Conservation (phyloP, 2,888 invertebrate species). For the Tenthredo mesomela region DNA sequence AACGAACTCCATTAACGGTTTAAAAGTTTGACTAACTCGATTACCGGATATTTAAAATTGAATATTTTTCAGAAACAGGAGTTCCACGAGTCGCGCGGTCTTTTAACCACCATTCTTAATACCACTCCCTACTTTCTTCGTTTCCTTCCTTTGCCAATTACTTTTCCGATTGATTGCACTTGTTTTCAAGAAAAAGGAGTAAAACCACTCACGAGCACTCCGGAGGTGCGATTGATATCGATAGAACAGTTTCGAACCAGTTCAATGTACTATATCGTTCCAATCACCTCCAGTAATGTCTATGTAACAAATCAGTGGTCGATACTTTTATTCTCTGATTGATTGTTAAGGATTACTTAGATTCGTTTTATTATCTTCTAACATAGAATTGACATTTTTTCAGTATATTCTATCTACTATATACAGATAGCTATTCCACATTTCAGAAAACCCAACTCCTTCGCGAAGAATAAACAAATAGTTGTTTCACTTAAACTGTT, state of each 20-base stretch:
- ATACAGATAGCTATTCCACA: not conserved
- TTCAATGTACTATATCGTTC: slow-evolving; percentile 6
- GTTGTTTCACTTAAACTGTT: not conserved
- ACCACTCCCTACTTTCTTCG: not conserved
- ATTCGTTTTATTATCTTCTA: not conserved
- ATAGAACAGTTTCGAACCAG: slow-evolving; percentile 17
- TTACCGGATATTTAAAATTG: slow-evolving; percentile 2
- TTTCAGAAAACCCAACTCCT: not conserved
- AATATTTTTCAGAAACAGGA: slow-evolving; percentile 15
- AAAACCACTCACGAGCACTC: slow-evolving; percentile 37
- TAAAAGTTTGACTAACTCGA: not conserved
- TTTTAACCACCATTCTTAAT: not conserved
- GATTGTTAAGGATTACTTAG: not conserved
- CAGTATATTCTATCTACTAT: no score
- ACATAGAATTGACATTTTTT: not conserved
- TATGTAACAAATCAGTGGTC: slow-evolving; percentile 4
- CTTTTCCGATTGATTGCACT: slow-evolving; percentile 49
- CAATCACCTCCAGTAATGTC: slow-evolving; percentile 16
- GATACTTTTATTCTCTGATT: slow-evolving; percentile 2
- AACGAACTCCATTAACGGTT: slow-evolving; percentile 15
- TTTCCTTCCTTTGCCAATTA: slow-evolving; percentile 40
- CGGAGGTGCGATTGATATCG: slow-evolving; percentile 34
- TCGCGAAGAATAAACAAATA: not conserved
- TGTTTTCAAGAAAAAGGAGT: slow-evolving; percentile 47
- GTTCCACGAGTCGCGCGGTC: not conserved